Evolutionary conservation across 2,888 invertebrate species (phyloP), one percentile per base, ranked within the genome.

Genomic region (Rhyacophila evoluta): DNA sequence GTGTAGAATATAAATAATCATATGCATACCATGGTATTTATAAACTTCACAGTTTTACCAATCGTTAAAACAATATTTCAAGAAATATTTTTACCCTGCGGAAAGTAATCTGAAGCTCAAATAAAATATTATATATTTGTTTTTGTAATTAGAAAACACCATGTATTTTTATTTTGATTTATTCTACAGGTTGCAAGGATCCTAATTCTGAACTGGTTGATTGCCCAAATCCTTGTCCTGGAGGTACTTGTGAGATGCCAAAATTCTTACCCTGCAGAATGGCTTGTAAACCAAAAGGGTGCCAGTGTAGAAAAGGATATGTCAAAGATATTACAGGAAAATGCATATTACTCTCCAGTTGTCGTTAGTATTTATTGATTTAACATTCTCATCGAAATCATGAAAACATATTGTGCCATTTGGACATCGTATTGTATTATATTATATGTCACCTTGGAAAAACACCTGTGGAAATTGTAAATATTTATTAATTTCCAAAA

Each of bases 321-420:
- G 55, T 55, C 55, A 39, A 55, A 29, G 29, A 77, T 10, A 36
- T n/a, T 1, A 28, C 69, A 4, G 74, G 74, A 28, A 55, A 29
- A 33, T 74, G 74, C 15, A 74, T 74, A n/a, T 33, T 74, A 19
- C 41, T 28, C 1, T 41, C 74, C 6, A 10, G 27, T n/a, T 74
- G 74, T n/a, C 74, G 74, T 74, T 28, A 74, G 74, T 74, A 27
- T n/a, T 33, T 33, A 33, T n/a, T n/a, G n/a, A n/a, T n/a, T 55
- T 55, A 55, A 10, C 55, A 12, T 19, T 10, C 19, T 55, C 5
- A 55, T 8, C 8, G n/a, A 25, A 55, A 55, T 25, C 19, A 6
- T 55, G 5, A 39, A 39, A 12, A 12, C n/a, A n/a, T n/a, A 25
- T 55, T 10, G 25, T 55, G 6, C 1, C 19, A 55, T 10, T 19